Percentiles rank a stretch among this genome's conserved stretches.
Evolutionary conservation across 2,888 invertebrate genomes (phyloP).

Genomic region (Cheilosia pagana): DNA sequence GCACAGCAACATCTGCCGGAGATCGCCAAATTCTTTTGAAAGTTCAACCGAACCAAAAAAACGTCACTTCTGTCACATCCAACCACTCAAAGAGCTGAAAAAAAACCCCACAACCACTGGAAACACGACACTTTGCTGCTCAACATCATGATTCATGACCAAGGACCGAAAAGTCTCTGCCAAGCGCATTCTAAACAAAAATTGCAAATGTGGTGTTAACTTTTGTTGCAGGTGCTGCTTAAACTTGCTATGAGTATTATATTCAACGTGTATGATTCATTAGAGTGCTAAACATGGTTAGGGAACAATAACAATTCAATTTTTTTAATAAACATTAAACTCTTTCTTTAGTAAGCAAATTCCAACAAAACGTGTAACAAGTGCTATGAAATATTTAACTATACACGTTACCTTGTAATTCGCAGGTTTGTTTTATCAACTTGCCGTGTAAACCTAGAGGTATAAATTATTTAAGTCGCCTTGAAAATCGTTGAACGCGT

Average conservation of each 20-base stretch:
- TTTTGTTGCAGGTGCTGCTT: neutral
- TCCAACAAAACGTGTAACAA: slow-evolving; percentile 30
- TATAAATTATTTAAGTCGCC: slow-evolving; percentile 5
- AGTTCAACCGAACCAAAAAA: too few relatives aligned
- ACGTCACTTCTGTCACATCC: too few relatives aligned
- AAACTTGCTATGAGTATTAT: neutral
- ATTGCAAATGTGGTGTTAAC: neutral
- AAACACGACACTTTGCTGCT: too few relatives aligned
- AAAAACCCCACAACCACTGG: too few relatives aligned
- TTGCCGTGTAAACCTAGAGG: slow-evolving; percentile 14
- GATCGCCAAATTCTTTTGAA: too few relatives aligned
- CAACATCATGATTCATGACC: neutral
- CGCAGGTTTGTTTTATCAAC: neutral
- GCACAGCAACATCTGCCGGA: too few relatives aligned
- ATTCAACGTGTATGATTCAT: slow-evolving; percentile 9
- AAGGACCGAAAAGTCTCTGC: neutral
- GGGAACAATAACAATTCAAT: slow-evolving; percentile 2
- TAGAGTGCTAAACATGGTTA: slow-evolving; percentile 11
- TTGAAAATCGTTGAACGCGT: neutral
- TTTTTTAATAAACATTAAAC: slow-evolving; percentile 28
- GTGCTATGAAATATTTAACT: slow-evolving; percentile 10
- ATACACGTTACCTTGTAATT: slow-evolving; percentile 30
- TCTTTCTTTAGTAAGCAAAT: slow-evolving; percentile 48
- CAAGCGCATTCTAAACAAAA: neutral
- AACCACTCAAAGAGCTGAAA: too few relatives aligned